phyloP scores from a whole-genome alignment of 1,140 invertebrate species.

The Cryptotermes secundus region DNA sequence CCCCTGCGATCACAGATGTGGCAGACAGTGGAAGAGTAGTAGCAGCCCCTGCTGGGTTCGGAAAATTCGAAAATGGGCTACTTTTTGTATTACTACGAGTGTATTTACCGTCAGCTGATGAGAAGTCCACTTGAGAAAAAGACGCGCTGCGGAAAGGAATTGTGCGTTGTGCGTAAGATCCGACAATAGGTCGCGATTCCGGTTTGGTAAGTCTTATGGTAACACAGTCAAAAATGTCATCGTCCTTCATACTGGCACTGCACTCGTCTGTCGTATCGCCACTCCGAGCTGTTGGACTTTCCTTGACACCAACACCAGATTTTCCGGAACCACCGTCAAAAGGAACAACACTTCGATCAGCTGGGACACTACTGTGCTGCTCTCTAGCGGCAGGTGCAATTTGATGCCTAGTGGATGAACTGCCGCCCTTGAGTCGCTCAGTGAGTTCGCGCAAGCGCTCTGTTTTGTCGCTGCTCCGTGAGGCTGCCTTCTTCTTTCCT shows the following conservation, averaged over 20 bases:
- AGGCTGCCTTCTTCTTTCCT: constrained; percentile 48
- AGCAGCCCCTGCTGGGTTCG: background rate
- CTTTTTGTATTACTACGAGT: constrained; percentile 37
- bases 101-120: constrained; percentile 47
- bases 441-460: constrained; percentile 73
- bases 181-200: constrained; percentile 56
- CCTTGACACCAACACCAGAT: background rate
- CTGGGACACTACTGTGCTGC: constrained; percentile 49
- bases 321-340: background rate
- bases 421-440: constrained; percentile 63
- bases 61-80: constrained; percentile 5
- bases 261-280: background rate
- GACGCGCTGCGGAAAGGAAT: constrained; percentile 76
- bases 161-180: constrained; percentile 58
- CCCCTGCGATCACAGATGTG: constrained; percentile 31
- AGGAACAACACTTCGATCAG: constrained; percentile 22
- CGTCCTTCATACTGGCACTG: constrained; percentile 37
- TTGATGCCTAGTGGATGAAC: constrained; percentile 40
- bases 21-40: constrained; percentile 34
- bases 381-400: constrained; percentile 37
- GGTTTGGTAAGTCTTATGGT: constrained; percentile 53
- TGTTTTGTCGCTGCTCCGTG: constrained; percentile 60
- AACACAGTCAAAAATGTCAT: constrained; percentile 43
- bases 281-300: background rate
- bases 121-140: constrained; percentile 78